Base-by-base conservation (phyloP, 2,113 vertebrate species). In the Anseranas semipalmata region DNA sequence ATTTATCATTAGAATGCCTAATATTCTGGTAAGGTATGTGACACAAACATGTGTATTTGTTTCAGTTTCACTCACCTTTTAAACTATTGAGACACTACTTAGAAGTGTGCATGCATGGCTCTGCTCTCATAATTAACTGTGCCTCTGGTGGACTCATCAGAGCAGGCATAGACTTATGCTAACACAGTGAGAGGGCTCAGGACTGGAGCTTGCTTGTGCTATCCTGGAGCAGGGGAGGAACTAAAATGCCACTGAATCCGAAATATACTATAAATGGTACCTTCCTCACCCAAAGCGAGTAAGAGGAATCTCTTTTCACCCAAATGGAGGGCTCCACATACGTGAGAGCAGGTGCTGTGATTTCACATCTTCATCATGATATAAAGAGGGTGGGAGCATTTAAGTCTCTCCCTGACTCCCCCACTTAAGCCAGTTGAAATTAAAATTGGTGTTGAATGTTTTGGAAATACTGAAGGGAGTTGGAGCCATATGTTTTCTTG, bases 341-440 rank as follows among this genome's bases (percentile, higher is more conserved):
- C 75, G 41, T 85, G 50, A 90, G 25, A 92, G 15, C 56, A 56
- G 68, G 17, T 86, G 35, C 56, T 59, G 30, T 52, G 53, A 52
- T 87, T 90, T 85, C 55, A 33, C 3, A 41, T 35, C 81, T 58
- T 71, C 16, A 63, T 43, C 24, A 17, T 58, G 76, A 77, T 58
- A 70, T 28, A 71, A 28, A 59, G 17, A 73, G 50, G 12, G 24
- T 92, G 46, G 88, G 22, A 74, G 8, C 19, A 14, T 90, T 71
- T 56, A 85, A 67, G 58, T 45, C 5, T 89, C 25, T 77, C 37
- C 19, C 27, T 89, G 59, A 78, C 39, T 95, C 89, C 56, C 37
- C 33, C 68, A 48, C n/a, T 95, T 59, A 70, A 94, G 67, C 63
- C 87, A 86, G 72, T 22, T 84, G 65, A 96, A 89, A 92, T 85